Evolutionary conservation across 2,113 vertebrate genomes (phyloP), one percentile per base, ranked within the genome.

Genomic region (Regulus satrapa): DNA sequence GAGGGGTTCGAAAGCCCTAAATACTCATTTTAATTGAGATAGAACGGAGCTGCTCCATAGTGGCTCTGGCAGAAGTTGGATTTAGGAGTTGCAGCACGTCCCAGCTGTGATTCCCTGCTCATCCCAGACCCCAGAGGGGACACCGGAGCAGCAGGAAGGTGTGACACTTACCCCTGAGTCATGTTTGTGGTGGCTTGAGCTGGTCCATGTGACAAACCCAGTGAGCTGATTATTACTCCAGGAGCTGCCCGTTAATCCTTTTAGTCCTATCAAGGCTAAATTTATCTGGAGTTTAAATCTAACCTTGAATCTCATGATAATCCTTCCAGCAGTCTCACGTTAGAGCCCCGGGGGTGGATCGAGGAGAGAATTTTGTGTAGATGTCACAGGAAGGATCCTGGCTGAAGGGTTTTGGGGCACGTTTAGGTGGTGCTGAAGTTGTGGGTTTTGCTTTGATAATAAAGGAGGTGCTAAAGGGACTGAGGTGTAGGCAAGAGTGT

Each of bases 211-310:
- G 89, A 92, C 72, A 48, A 29, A 18, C n/a, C 13, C 58, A 13
- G 73, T 25, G 86, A 95, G 95, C 88, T 91, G 88, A 87, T 92
- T 84, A 87, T 92, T 84, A 86, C 66, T 75, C 8, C 84, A 56
- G 66, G 56, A 84, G 67, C 87, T 90, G 43, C 68, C 66, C 76
- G 0, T 61, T 96, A 89, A 97, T 96, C 96, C 94, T 93, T 96
- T 91, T 96, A 95, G 92, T 73, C 89, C 89, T 85, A 14, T 51
- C 31, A 58, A 48, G 41, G 84, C 95, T 94, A 97, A 97, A 96
- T 96, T 96, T 96, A 97, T 89, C 81, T 52, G 5, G 77, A 85
- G 59, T 86, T 97, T 91, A 91, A 94, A 88, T 58, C 81, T 94
- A 94, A 92, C 90, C 94, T 97, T 96, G 92, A 59, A 61, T 85